phyloP scores from a whole-genome alignment of 1,140 invertebrate species.

The Venturia canescens region DNA sequence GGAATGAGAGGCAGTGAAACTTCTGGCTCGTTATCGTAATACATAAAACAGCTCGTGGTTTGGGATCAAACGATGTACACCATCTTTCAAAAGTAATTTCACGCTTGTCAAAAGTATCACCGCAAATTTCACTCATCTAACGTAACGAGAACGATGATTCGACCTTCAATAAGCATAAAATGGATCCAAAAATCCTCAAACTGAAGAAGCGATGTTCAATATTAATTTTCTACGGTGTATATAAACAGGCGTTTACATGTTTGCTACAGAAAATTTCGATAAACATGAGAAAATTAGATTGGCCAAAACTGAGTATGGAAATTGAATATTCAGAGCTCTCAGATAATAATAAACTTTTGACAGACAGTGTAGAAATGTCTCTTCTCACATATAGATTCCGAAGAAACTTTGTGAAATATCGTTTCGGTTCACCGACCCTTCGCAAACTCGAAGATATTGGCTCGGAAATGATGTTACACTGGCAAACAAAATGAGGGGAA shows the following conservation, averaged over 20 bases:
- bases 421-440: slow-evolving; percentile 5
- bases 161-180: too few relatives aligned
- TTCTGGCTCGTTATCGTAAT: not conserved
- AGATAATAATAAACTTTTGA: not conserved
- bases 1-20: not conserved
- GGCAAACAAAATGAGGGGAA: not conserved
- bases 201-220: too few relatives aligned
- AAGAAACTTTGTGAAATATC: slow-evolving; percentile 18
- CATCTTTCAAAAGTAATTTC: not conserved
- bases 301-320: too few relatives aligned
- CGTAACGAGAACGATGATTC: too few relatives aligned
- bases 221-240: too few relatives aligned
- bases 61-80: not conserved
- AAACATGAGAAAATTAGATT: too few relatives aligned
- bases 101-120: not conserved
- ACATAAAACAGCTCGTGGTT: not conserved
- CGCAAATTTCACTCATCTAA: not conserved
- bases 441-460: not conserved
- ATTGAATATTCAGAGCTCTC: too few relatives aligned
- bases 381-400: not conserved
- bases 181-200: too few relatives aligned
- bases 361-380: not conserved
- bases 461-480: slow-evolving; percentile 17
- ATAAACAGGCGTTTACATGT: too few relatives aligned
- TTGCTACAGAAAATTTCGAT: too few relatives aligned